Base-by-base conservation (phyloP, 2,113 vertebrate species). In the Perca fluviatilis region DNA sequence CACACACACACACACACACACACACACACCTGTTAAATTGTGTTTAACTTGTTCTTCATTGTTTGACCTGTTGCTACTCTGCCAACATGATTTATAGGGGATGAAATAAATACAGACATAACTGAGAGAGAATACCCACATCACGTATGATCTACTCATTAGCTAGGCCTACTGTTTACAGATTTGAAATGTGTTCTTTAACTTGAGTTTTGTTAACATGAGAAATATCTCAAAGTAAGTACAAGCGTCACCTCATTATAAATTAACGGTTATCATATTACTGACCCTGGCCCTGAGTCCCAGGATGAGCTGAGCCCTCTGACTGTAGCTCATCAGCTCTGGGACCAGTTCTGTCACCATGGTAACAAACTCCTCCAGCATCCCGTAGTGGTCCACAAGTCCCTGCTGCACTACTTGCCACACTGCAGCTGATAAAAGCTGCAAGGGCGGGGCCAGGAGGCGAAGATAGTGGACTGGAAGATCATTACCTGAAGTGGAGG, bases 251-350 rank as follows among this genome's bases (percentile, higher is more conserved):
- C 53, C 15, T 75, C 25, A 14, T n/a, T 33, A 7, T 25, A 7
- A 60, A 3, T 43, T 46, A 33, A 11, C 36, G 21, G 14, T 18
- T 51, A 65, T 63, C 15, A 23, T 27, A 21, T 27, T 71, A 89
- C 94, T 84, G 80, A 96, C 96, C 95, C 95, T 95, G 83, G 96
- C 96, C 65, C 95, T 91, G 51, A 97, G 94, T 43, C 96, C 96
- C 87, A 97, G 86, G 77, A 94, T 94, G 71, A 97, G 93, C 79
- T 96, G 95, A 69, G 94, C 95, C 43, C 94, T 92, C 88, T 97
- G 96, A 56, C 95, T 96, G 85, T 94, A 95, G 84, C 87, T 94
- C 85, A 96, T 95, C 83, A 96, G 80, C 68, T 95, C 95, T 0
- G 96, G 96, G 9, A 95, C 96, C 23, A 95, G 92, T 63, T 91